Evolutionary conservation across 2,797 vertebrate species (phyloP).

Genomic region (Leptoclinus maculatus): DNA sequence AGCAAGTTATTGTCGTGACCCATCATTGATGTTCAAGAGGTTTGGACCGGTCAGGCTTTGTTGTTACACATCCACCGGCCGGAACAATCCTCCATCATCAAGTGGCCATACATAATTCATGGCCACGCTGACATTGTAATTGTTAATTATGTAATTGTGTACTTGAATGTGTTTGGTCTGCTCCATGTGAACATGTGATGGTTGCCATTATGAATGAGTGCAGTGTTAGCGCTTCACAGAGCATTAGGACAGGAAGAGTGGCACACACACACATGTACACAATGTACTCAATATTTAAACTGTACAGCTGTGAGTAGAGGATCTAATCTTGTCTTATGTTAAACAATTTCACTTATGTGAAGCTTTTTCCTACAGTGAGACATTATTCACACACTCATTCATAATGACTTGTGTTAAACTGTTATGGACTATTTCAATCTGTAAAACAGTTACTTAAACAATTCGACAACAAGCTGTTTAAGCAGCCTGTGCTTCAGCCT

Average conservation of each 20-base stretch:
- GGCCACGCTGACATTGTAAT: slow-evolving; percentile 20
- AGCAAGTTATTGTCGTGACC: slow-evolving; percentile 38
- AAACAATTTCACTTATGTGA: not conserved
- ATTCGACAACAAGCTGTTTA: slow-evolving; percentile 50
- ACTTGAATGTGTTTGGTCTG: slow-evolving; percentile 48
- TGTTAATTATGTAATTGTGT: slow-evolving; percentile 62
- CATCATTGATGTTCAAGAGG: slow-evolving; percentile 56
- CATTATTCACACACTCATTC: slow-evolving; percentile 14
- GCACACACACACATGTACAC: not conserved
- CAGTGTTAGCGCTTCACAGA: slow-evolving; percentile 51
- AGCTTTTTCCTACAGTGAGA: not conserved
- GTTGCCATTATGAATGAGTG: slow-evolving; percentile 65
- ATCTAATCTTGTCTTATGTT: not conserved
- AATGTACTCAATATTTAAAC: not conserved
- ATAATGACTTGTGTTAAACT: slow-evolving; percentile 7
- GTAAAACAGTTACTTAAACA: slow-evolving; percentile 29
- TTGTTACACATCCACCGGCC: slow-evolving; percentile 41
- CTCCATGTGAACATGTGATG: slow-evolving; percentile 65
- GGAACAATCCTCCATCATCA: slow-evolving; percentile 32
- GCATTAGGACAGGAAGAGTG: slow-evolving; percentile 16
- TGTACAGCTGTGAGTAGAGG: not conserved
- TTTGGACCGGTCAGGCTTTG: slow-evolving; percentile 42
- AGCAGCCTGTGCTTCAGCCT: slow-evolving; percentile 52
- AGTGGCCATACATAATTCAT: slow-evolving; percentile 69
- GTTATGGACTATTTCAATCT: slow-evolving; percentile 23